These are phyloP conservation scores for Teleogryllus oceanicus DNA, from an alignment of 2,888 invertebrate species.

Conservation along the genomic window DNA sequence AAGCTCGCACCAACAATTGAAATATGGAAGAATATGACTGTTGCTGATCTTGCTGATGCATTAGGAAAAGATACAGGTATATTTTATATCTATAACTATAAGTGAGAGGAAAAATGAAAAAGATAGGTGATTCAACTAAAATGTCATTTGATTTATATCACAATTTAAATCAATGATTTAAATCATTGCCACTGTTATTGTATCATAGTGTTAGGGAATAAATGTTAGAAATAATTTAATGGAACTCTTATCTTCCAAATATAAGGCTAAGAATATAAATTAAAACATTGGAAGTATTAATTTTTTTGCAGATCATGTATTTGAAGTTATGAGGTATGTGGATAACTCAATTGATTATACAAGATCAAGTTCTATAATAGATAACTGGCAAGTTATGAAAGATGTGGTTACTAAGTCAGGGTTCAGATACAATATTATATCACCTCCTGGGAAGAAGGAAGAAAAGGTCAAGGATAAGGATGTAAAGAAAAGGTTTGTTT, in stretches of 20 bases:
- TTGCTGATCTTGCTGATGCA: slow-evolving; percentile 65
- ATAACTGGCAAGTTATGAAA: slow-evolving; percentile 61
- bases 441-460: slow-evolving; percentile 50
- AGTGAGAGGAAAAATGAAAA: too few relatives aligned
- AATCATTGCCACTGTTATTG: neutral
- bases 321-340: slow-evolving; percentile 64
- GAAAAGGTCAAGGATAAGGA: slow-evolving; percentile 47
- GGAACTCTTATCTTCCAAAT: too few relatives aligned
- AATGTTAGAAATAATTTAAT: too few relatives aligned
- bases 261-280: too few relatives aligned
- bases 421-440: slow-evolving; percentile 56
- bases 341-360: slow-evolving; percentile 57
- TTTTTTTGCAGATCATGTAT: slow-evolving; percentile 59
- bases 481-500: slow-evolving; percentile 36
- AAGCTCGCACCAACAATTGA: slow-evolving; percentile 55
- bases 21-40: slow-evolving; percentile 79
- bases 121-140: neutral
- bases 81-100: slow-evolving; percentile 39
- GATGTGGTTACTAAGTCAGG: slow-evolving; percentile 69
- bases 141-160: neutral
- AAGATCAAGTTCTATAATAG: slow-evolving; percentile 56
- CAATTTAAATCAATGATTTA: neutral
- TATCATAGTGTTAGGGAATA: neutral
- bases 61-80: slow-evolving; percentile 62
- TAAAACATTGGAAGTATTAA: neutral